Evolutionary conservation across 2,888 invertebrate species (phyloP), one percentile per base, ranked within the genome.

Genomic region (Dynastes tityus): DNA sequence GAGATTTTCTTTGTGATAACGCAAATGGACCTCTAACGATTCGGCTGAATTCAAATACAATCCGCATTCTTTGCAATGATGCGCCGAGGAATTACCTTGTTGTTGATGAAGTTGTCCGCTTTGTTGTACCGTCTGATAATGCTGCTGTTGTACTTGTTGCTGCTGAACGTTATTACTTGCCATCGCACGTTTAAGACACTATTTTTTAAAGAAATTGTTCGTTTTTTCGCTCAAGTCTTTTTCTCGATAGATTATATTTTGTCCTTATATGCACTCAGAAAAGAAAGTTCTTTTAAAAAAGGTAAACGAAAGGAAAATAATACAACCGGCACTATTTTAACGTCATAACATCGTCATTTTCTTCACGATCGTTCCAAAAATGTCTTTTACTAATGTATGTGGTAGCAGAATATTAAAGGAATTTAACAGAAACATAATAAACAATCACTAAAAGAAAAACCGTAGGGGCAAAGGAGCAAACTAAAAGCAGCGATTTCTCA

Each of bases 1-100:
- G 84, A 95, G 90, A 86, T 94, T 94, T 86, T 95, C 94, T 88
- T 95, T 94, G 85, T 95, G 94, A 88, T 95, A 95, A 86, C 94
- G 93, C 84, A 95, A 90, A 89, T 95, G 95, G 82, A 95, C 95
- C 85, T 95, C 94, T 83, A 95, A 90, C 80, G 95, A 95, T 85
- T 94, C 94, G 79, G 92, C 92, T 84, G 94, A 94, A 87, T 95
- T 94, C 87, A 95, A 92, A 85, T 91, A 92, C 82, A 95, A 89
- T 85, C 93, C 93, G 90, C 95, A 95, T 88, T 94, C 93, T 88
- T 93, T 93, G 89, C 95, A 95, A 87, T 92, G 92, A 88, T 92
- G 92, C 84, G 92, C 91, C 86, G 90, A 90, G 82, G 87, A 89
- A 83, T 86, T 86, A 79, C 89, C 91, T 88, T 89, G 91, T 16